Evolutionary conservation across 2,888 invertebrate genomes (phyloP), one percentile per base, ranked within the genome.

Genomic region (Aquatica leii): DNA sequence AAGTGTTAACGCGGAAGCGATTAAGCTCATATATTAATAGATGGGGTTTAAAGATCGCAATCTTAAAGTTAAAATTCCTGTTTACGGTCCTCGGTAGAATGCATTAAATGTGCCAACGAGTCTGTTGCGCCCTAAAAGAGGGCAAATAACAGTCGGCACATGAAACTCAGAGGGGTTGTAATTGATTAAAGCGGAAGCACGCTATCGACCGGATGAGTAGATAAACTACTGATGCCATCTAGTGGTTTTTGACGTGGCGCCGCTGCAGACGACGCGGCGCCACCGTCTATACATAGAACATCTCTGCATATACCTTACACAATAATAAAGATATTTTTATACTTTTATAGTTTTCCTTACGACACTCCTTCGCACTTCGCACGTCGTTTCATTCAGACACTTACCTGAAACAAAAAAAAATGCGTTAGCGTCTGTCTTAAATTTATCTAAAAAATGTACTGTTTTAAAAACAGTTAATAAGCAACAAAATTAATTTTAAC

Each of bases 101-200:
- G 35, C 34, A 18, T 18, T 52, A 46, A 56, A 41, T 18, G 59
- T 52, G 43, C 49, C 43, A 59, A 59, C 43, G 51, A 59, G 52
- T 59, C 59, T 53, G 59, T 59, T 59, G 59, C 57, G 77, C 77
- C 73, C 34, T 58, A 54, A 48, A 34, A 52, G 57, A 34, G 50
- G n/a, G 21, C 50, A 20, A 61, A 31, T 51, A 55, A 41, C 46
- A 60, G 49, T 14, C 24, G 35, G 43, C 50, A 55, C 51, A 51
- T 34, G 55, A 56, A 60, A 56, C 51, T 56, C 51, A 24, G 46
- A 46, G 46, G 61, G 65, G 57, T 68, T 65, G 69, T 72, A 73
- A 75, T 76, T 76, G 75, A 76, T 76, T 76, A 75, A 67, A 51
- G 66, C 70, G 71, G 69, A 73, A 73, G 67, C 63, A 63, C 64